These are phyloP conservation scores for Halocynthia aurantium DNA, from an alignment of 23 tunicate genomes.

Conservation along the genomic window DNA sequence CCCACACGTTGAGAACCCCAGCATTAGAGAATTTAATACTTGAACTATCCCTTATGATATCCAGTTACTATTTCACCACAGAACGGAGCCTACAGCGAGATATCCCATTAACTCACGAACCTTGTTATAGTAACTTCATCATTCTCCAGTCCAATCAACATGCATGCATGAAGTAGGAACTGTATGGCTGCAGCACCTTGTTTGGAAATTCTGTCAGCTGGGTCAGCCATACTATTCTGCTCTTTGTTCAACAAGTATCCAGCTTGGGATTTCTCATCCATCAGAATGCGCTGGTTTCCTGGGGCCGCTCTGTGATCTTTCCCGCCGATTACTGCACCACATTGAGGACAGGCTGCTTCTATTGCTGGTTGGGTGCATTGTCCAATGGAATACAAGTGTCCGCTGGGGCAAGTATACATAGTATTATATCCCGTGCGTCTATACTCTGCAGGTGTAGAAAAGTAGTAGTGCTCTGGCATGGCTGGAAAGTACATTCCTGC, in stretches of 20 bases:
- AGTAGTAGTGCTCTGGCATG: conserved; percentile 3
- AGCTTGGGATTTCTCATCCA: conserved; percentile 59
- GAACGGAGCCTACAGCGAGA: no score
- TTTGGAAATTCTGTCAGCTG: conserved; percentile 34
- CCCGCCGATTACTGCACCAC: not conserved
- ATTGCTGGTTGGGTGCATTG: conserved; percentile 41
- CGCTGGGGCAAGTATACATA: conserved; percentile 40
- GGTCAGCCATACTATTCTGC: conserved; percentile 4
- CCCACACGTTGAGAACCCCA: no score
- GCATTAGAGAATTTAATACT: no score
- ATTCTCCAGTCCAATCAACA: conserved; percentile 18
- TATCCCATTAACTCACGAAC: no score
- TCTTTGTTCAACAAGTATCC: conserved; percentile 29
- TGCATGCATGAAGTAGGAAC: conserved; percentile 26
- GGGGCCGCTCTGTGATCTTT: not conserved
- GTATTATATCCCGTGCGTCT: not conserved
- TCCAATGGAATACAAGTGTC: conserved; percentile 56
- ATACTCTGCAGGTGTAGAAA: not conserved
- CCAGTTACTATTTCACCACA: no score
- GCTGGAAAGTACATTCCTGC: not conserved
- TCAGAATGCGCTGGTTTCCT: conserved; percentile 31
- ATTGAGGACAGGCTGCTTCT: conserved; percentile 4
- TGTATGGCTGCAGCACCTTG: conserved; percentile 37
- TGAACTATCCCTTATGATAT: no score
- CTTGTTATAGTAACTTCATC: not conserved